Percentiles rank a stretch among this genome's conserved stretches.
Evolutionary conservation across 2,888 invertebrate genomes (phyloP).

Genomic region (Tetropium fuscum): DNA sequence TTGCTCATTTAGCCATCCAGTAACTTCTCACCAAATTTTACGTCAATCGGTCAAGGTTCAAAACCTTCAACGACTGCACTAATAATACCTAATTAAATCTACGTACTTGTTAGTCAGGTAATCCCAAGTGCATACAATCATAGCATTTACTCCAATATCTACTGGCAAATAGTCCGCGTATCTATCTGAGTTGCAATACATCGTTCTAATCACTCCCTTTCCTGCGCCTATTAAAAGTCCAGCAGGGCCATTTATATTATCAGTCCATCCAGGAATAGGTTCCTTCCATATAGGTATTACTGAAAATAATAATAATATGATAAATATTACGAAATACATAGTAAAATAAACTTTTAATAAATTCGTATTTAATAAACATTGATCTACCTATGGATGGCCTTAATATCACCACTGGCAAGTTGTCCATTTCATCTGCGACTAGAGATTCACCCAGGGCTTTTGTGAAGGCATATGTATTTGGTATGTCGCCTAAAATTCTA

Average conservation of each 20-base stretch:
- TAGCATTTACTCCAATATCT: constrained; percentile 84
- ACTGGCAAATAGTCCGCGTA: constrained; percentile 74
- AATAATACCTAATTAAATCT: too few relatives aligned
- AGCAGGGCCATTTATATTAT: constrained; percentile 94
- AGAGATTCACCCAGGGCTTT: constrained; percentile 91
- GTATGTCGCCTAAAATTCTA: constrained; percentile 80
- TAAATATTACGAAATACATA: too few relatives aligned
- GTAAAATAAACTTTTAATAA: too few relatives aligned
- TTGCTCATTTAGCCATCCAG: too few relatives aligned
- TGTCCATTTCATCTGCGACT: constrained; percentile 81
- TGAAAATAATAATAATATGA: constrained; percentile 52
- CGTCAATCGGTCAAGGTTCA: too few relatives aligned
- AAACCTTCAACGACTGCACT: too few relatives aligned
- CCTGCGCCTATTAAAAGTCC: constrained; percentile 86
- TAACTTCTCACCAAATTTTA: too few relatives aligned
- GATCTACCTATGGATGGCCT: constrained; percentile 86
- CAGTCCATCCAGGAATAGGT: constrained; percentile 91
- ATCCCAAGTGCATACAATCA: constrained; percentile 66
- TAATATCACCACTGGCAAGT: constrained; percentile 83
- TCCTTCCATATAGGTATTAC: constrained; percentile 90
- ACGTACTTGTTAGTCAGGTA: constrained; percentile 70
- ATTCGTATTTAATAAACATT: neutral
- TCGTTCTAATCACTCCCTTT: constrained; percentile 87
- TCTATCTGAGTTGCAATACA: constrained; percentile 80
- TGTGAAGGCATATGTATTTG: constrained; percentile 95